Evolutionary conservation across 2,113 vertebrate species (phyloP), one percentile per base, ranked within the genome.

Genomic region (Callospermophilus lateralis): DNA sequence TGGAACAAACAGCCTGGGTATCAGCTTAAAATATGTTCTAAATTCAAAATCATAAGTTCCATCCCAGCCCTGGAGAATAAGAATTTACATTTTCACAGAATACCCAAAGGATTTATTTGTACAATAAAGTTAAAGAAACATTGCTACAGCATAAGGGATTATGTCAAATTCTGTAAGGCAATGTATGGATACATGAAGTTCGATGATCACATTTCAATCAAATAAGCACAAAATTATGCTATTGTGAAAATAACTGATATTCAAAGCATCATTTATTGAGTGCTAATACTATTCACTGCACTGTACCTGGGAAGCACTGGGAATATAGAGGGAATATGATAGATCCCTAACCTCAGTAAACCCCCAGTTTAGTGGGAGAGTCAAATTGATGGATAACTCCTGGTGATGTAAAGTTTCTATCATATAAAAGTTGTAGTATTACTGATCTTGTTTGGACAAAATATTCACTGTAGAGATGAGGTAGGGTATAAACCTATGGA

Each of bases 51-150:
- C 26, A 73, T 92, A 53, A 73, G 55, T 37, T 74, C 61, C 8
- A 4, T 45, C 19, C 24, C 22, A 68, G n/a, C 16, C 28, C 30
- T 86, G 61, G 42, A 89, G 26, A 85, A 94, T 48, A 55, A 61
- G 9, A 89, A 93, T 86, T 58, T 96, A 5, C 12, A 74, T 84
- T 84, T 94, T 76, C 88, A 89, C 42, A 90, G 73, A 88, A 94
- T 58, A 12, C 10, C 6, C 32, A 83, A 17, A 26, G 7, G n/a
- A 65, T 72, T 88, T 87, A 93, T 55, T 80, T 84, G n/a, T 76
- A 45, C 37, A 76, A 58, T 80, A 67, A 77, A 88, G 28, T 77
- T 93, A 67, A 80, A 80, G n/a, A 67, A 96, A 85, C 34, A 58
- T 26, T 11, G 20, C 34, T 63, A 79, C 13, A 55, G 9, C 10